These are phyloP conservation scores for Petaurus breviceps DNA, from an alignment of 2,113 vertebrate species.

Conservation along the genomic window DNA sequence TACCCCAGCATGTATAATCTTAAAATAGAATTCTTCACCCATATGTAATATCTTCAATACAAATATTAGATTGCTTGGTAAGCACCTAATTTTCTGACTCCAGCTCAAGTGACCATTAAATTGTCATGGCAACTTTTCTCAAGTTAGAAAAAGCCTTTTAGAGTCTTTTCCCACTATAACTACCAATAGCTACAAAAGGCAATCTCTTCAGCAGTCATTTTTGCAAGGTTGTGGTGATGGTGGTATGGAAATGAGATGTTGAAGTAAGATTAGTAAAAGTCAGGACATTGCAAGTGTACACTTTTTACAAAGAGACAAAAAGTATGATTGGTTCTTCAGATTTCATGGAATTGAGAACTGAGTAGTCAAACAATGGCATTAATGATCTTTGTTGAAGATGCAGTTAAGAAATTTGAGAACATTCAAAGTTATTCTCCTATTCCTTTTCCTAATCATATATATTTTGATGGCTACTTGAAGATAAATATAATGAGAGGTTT, in stretches of 20 bases:
- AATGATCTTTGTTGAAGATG: neutral
- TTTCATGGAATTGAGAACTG: neutral
- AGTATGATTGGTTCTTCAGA: neutral
- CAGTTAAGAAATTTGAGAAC: neutral
- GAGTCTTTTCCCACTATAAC: neutral
- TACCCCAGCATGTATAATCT: neutral
- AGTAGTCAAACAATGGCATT: neutral
- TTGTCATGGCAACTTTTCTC: neutral
- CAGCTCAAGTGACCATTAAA: neutral
- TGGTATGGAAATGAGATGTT: neutral
- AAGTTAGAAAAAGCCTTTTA: neutral
- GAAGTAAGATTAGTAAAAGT: neutral
- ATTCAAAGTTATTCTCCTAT: too few species aligned
- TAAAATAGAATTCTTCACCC: constrained; percentile 4
- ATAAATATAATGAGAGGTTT: too few species aligned
- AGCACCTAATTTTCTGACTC: neutral
- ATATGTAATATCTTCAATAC: neutral
- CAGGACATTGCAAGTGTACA: neutral
- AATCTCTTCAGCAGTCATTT: neutral
- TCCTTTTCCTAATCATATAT: too few species aligned
- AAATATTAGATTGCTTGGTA: neutral
- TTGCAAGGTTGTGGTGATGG: neutral
- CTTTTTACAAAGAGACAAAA: neutral
- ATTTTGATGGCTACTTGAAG: too few species aligned
- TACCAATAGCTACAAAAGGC: neutral